Evolutionary conservation across 2,797 vertebrate genomes (phyloP).

Genomic region (Arrhamphus sclerolepis): DNA sequence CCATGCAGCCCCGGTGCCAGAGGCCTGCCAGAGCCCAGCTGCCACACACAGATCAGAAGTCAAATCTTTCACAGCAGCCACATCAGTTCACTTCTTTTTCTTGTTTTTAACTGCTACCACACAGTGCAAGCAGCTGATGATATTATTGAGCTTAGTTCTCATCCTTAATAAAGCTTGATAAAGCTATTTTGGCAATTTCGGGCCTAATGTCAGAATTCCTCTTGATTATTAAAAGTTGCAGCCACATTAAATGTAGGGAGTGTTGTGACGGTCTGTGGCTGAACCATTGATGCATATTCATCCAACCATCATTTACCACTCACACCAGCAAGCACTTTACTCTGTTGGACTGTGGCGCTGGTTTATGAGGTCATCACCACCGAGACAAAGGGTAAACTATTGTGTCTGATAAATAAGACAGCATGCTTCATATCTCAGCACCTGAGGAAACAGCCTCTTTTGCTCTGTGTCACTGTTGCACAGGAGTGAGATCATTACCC

Average conservation of each 20-base stretch:
- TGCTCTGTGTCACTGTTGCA: conserved; percentile 28
- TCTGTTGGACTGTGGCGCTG: conserved; percentile 38
- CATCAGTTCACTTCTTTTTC: conserved; percentile 42
- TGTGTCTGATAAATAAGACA: conserved; percentile 24
- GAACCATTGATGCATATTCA: conserved; percentile 48
- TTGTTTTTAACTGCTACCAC: conserved; percentile 33
- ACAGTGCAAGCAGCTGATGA: conserved; percentile 21
- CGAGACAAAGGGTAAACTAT: conserved; percentile 22
- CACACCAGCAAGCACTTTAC: conserved; percentile 36
- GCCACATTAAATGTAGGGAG: conserved; percentile 36
- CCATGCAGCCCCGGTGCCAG: conserved; percentile 54
- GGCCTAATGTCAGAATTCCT: conserved; percentile 32
- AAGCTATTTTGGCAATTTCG: conserved; percentile 6
- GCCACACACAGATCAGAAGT: conserved; percentile 66
- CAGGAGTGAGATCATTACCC: conserved; percentile 65
- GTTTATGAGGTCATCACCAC: conserved; percentile 65
- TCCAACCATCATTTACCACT: conserved; percentile 50
- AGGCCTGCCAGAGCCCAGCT: conserved; percentile 66
- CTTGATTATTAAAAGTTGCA: conserved; percentile 33
- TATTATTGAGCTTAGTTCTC: not conserved
- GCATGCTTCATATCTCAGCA: conserved; percentile 28
- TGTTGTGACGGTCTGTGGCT: conserved; percentile 55
- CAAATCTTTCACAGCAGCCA: conserved; percentile 51
- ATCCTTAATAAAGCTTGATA: conserved; percentile 4
- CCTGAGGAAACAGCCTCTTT: conserved; percentile 33